phyloP scores from a whole-genome alignment of 2,113 vertebrate species.

The Perccottus glenii region DNA sequence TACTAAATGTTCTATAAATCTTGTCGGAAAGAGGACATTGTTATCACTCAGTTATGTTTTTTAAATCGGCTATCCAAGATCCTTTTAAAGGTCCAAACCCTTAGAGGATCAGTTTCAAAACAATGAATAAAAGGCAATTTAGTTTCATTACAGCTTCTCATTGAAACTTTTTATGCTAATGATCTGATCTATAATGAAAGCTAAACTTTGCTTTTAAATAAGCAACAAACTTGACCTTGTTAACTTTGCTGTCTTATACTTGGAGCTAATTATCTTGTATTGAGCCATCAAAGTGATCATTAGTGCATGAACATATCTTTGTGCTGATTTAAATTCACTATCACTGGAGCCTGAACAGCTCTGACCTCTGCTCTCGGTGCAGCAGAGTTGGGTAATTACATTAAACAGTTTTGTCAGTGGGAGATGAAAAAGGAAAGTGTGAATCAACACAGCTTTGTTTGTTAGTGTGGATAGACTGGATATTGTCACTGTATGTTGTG shows the following conservation, averaged over 20 bases:
- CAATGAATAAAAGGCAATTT: neutral
- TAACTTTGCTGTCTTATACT: slow-evolving; percentile 8
- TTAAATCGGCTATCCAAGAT: neutral
- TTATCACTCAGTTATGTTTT: neutral
- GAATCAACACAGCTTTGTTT: slow-evolving; percentile 6
- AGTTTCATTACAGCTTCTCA: neutral
- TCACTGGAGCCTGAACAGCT: slow-evolving; percentile 22
- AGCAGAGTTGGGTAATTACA: slow-evolving; percentile 37
- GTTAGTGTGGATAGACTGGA: slow-evolving; percentile 2
- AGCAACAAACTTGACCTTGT: slow-evolving; percentile 9
- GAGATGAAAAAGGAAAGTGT: neutral
- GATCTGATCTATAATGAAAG: neutral
- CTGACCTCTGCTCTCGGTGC: slow-evolving; percentile 35
- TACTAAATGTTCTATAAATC: no score
- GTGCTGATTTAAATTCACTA: slow-evolving; percentile 31
- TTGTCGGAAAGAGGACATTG: no score
- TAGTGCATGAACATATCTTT: slow-evolving; percentile 16
- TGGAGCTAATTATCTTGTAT: slow-evolving; percentile 36
- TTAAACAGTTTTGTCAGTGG: neutral
- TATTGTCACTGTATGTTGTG: neutral
- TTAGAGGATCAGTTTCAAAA: neutral
- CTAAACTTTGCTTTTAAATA: slow-evolving; percentile 1
- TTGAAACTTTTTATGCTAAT: neutral
- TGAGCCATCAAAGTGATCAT: slow-evolving; percentile 24
- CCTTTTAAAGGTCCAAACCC: neutral